A percentile compares a stretch with the other conserved stretches of the same genome.
phyloP scores from a whole-genome alignment of 2,113 vertebrate species.

The Nyctereutes procyonoides region DNA sequence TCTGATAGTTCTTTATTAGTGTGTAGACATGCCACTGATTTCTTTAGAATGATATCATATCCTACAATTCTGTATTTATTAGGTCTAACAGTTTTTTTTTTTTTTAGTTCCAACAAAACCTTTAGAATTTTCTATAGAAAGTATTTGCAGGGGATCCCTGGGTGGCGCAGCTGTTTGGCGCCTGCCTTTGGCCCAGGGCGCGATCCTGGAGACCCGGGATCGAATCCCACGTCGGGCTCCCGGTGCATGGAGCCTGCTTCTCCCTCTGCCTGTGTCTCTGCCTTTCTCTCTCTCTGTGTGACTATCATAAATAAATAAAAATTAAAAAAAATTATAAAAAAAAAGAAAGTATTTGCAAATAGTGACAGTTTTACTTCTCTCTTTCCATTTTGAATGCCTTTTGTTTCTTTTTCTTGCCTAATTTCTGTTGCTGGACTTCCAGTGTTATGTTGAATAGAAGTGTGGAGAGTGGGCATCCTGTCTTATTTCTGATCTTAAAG shows the following conservation, averaged over 20 bases:
- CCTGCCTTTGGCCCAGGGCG: too few species aligned
- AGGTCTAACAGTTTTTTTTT: not conserved
- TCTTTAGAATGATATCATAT: not conserved
- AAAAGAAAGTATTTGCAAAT: not conserved
- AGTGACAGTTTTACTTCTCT: not conserved
- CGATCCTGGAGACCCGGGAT: too few species aligned
- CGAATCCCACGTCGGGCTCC: too few species aligned
- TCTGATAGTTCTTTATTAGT: not conserved
- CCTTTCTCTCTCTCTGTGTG: too few species aligned
- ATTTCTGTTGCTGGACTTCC: not conserved
- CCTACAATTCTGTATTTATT: not conserved
- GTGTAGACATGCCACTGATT: not conserved
- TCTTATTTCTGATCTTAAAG: not conserved
- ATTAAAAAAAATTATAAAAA: too few species aligned
- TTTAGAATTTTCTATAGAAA: not conserved
- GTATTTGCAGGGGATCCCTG: too few species aligned
- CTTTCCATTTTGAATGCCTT: not conserved
- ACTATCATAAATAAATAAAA: too few species aligned
- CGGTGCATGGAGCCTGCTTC: too few species aligned
- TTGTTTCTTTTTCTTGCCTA: not conserved
- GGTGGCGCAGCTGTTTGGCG: too few species aligned
- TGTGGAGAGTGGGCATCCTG: not conserved
- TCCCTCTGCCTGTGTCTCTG: too few species aligned
- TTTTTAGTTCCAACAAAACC: not conserved
- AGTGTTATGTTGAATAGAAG: not conserved